Conservation (phyloP, 2,888 invertebrate species). For the Drosophila emarginata region DNA sequence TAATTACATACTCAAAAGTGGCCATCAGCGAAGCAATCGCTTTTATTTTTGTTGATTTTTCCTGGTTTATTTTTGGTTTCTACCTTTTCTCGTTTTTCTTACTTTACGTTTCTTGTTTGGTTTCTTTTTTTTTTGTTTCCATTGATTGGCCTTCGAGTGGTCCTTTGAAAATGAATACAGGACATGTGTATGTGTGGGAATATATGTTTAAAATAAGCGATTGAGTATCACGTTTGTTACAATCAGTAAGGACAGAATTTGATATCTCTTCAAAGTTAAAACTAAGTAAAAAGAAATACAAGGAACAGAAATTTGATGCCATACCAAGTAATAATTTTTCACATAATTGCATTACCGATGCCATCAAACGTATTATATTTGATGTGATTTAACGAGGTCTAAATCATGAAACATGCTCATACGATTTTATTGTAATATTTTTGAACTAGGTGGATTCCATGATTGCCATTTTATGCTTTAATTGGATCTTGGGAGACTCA, state of each 20-base stretch:
- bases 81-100: neutral
- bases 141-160: slow-evolving; percentile 26
- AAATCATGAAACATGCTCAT: neutral
- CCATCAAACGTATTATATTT: neutral
- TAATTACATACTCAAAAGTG: slow-evolving; percentile 62
- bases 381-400: neutral
- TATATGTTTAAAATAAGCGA: slow-evolving; percentile 2
- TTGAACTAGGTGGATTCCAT: no score
- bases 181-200: neutral
- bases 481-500: neutral
- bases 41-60: slow-evolving; percentile 24
- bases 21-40: slow-evolving; percentile 39
- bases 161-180: slow-evolving; percentile 6
- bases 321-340: neutral
- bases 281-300: neutral
- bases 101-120: neutral
- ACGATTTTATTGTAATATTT: neutral
- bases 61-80: slow-evolving; percentile 25
- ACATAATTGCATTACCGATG: no score
- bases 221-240: neutral
- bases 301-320: neutral
- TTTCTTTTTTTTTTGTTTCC: slow-evolving; percentile 24
- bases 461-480: no score
- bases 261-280: neutral
- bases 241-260: neutral